phyloP scores from a whole-genome alignment of 1,140 invertebrate species.

The Meloidogyne floridensis region DNA sequence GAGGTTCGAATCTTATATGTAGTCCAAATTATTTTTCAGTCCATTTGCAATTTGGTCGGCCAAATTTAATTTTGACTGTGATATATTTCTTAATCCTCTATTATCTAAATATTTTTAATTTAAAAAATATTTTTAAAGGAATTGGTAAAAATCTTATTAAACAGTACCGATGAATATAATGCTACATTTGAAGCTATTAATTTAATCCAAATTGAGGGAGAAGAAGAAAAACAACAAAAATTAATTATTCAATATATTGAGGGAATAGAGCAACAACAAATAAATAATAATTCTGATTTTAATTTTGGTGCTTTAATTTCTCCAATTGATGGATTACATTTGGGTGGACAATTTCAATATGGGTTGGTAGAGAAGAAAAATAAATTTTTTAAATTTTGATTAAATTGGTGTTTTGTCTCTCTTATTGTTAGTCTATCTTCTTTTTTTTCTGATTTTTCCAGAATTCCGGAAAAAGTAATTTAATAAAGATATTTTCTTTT shows the following conservation, averaged over 20 bases:
- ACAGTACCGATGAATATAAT: background rate
- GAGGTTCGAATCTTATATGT: no score
- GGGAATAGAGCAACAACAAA: background rate
- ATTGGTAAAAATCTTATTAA: conserved; percentile 32
- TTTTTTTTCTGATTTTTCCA: no score
- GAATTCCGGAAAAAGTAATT: no score
- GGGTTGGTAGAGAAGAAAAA: conserved; percentile 11
- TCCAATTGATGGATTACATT: conserved; percentile 35
- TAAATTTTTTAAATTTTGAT: no score
- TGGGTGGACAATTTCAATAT: conserved; percentile 44
- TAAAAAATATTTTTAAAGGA: conserved; percentile 3
- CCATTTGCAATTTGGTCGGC: no score
- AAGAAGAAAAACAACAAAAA: background rate
- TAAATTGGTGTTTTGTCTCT: no score
- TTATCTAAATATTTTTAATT: no score
- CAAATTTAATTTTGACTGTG: no score
- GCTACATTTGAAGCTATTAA: background rate
- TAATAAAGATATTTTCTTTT: no score
- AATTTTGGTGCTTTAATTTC: conserved; percentile 32
- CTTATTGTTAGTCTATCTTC: no score
- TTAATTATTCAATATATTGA: background rate
- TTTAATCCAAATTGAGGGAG: background rate
- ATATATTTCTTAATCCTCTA: no score
- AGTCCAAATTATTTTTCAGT: no score
- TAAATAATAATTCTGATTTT: background rate